Conservation (phyloP, 2,113 vertebrate genomes). For the Nipponia nippon region DNA sequence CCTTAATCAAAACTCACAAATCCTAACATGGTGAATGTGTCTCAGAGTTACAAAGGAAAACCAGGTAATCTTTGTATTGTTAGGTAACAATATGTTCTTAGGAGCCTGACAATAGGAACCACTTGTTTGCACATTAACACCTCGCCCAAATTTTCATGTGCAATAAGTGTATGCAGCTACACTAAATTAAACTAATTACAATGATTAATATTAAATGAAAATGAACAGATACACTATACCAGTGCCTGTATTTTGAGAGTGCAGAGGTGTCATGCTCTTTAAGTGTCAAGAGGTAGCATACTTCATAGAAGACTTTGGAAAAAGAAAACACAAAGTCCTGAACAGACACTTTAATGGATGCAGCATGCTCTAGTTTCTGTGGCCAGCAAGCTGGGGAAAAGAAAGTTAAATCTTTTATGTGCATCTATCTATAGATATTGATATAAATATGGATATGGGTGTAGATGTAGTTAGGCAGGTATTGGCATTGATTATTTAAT, state of each 20-base stretch:
- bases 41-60: background rate
- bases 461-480: background rate
- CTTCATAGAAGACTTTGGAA: background rate
- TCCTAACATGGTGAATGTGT: background rate
- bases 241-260: background rate
- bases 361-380: background rate
- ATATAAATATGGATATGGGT: background rate
- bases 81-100: background rate
- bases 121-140: background rate
- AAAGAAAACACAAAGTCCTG: background rate
- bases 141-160: background rate
- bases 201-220: background rate
- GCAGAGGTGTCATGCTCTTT: background rate
- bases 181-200: background rate
- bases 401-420: background rate
- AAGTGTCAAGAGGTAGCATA: background rate
- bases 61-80: fast-evolving
- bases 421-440: background rate
- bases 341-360: background rate
- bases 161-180: background rate
- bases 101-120: background rate
- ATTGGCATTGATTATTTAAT: background rate
- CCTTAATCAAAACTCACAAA: background rate
- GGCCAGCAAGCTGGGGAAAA: background rate
- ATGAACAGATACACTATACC: background rate